These are phyloP conservation scores for Dreissena rostriformis DNA, from an alignment of 1,140 invertebrate genomes.

Conservation along the genomic window DNA sequence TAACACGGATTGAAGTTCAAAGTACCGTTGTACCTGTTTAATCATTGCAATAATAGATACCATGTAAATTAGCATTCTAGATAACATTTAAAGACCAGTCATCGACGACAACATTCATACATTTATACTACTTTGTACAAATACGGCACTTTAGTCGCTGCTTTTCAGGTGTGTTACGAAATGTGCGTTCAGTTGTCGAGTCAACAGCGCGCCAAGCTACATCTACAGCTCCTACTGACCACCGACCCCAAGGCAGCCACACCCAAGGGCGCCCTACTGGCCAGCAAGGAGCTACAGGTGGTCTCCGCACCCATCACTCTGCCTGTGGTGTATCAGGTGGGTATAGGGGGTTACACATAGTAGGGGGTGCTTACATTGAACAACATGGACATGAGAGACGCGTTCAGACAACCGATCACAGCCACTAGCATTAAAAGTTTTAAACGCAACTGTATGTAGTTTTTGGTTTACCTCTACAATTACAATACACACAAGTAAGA, in stretches of 20 bases:
- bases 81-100: too few relatives aligned
- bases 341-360: neutral
- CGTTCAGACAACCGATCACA: neutral
- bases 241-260: neutral
- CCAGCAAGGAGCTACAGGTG: neutral
- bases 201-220: neutral
- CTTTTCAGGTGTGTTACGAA: neutral
- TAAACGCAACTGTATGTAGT: neutral
- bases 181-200: neutral
- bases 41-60: too few relatives aligned
- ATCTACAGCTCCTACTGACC: neutral
- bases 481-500: neutral
- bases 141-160: neutral
- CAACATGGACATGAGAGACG: neutral
- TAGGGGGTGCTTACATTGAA: neutral
- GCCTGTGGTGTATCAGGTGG: neutral
- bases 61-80: too few relatives aligned
- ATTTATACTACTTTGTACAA: too few relatives aligned
- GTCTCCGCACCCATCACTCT: neutral
- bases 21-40: too few relatives aligned
- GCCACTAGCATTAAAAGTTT: neutral
- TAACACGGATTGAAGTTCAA: too few relatives aligned
- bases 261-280: neutral
- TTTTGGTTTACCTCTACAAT: neutral
- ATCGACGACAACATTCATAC: too few relatives aligned